phyloP scores from a whole-genome alignment of 1,140 invertebrate genomes.

The Megathymus violae region DNA sequence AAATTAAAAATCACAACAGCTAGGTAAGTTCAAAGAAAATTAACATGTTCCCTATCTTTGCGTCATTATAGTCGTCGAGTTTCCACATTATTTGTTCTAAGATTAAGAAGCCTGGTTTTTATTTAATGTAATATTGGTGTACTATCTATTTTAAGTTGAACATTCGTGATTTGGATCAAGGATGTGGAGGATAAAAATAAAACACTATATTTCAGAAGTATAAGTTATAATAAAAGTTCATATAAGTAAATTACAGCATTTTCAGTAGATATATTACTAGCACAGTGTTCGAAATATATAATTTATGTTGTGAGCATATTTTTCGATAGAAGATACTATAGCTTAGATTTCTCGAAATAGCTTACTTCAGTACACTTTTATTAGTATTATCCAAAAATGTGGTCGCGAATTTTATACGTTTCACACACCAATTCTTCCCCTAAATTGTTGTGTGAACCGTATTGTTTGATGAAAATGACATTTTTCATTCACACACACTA shows the following conservation, averaged over 20 bases:
- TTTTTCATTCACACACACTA: constrained; percentile 41
- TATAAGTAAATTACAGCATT: constrained; percentile 81
- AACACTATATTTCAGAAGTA: constrained; percentile 70
- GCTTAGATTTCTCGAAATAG: constrained; percentile 47
- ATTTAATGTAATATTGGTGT: no score
- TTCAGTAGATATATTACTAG: constrained; percentile 75
- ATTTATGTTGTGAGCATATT: constrained; percentile 76
- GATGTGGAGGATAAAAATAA: constrained; percentile 41
- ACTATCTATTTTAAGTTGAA: no score
- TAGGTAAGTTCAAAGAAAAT: no score
- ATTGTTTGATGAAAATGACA: constrained; percentile 47
- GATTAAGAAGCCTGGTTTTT: no score
- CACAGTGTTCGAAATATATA: constrained; percentile 78
- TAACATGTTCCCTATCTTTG: no score
- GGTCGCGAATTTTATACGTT: constrained; percentile 48
- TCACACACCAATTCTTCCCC: constrained; percentile 76
- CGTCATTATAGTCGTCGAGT: no score
- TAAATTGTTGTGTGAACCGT: constrained; percentile 67
- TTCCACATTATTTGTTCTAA: no score
- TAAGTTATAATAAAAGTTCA: constrained; percentile 81
- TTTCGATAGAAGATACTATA: constrained; percentile 58
- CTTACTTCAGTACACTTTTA: constrained; percentile 56
- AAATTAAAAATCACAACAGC: no score
- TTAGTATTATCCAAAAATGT: constrained; percentile 58
- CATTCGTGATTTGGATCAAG: no score